phyloP scores from a whole-genome alignment of 2,797 vertebrate genomes.

The Rhodeus uyekii region DNA sequence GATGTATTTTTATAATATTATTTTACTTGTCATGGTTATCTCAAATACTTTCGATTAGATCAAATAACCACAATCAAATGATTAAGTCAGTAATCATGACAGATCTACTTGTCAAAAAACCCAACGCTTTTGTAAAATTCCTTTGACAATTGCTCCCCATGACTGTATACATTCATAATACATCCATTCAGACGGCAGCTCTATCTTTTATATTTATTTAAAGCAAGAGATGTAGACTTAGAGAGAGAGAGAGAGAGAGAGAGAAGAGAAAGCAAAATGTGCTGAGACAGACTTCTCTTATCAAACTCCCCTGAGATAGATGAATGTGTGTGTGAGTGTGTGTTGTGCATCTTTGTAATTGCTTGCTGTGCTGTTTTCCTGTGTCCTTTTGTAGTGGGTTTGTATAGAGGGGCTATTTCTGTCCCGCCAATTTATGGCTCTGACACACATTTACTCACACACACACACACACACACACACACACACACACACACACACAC shows the following conservation, averaged over 20 bases:
- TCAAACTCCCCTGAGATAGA: slow-evolving; percentile 41
- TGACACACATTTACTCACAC: slow-evolving; percentile 28
- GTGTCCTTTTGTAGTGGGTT: slow-evolving; percentile 43
- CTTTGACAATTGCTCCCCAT: background rate
- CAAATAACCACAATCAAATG: background rate
- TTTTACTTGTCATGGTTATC: background rate
- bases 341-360: slow-evolving; percentile 39
- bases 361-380: slow-evolving; percentile 48
- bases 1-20: background rate
- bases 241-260: slow-evolving; percentile 15
- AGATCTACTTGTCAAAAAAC: background rate
- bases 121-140: background rate
- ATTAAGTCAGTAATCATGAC: background rate
- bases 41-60: background rate
- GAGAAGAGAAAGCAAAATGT: slow-evolving; percentile 11
- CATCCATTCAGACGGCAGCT: background rate
- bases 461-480: background rate
- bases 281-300: slow-evolving; percentile 49
- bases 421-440: slow-evolving; percentile 41
- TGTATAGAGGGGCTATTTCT: slow-evolving; percentile 45
- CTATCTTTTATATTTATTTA: background rate
- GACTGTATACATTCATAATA: background rate
- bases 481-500: background rate
- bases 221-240: background rate
- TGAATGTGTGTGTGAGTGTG: slow-evolving; percentile 30